Conservation (phyloP, 2,888 invertebrate genomes). For the Drosophila paranaensis region DNA sequence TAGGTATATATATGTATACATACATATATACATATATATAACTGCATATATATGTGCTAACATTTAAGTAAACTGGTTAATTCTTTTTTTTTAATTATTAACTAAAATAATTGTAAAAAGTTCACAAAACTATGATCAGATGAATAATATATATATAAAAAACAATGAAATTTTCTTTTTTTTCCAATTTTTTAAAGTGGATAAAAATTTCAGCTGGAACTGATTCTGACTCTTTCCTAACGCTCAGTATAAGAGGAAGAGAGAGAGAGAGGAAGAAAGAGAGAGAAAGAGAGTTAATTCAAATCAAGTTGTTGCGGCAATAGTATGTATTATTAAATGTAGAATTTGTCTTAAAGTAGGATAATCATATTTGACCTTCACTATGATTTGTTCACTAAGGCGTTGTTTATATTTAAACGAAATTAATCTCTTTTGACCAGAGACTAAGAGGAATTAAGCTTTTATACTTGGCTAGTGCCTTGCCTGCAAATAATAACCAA, state of each 20-base stretch:
- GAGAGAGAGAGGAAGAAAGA: background rate
- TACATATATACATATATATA: slow-evolving; percentile 25
- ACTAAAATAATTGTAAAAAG: slow-evolving; percentile 79
- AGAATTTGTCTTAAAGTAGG: background rate
- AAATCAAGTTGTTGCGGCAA: background rate
- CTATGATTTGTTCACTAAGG: too few species aligned
- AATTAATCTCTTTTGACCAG: too few species aligned
- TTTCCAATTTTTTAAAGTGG: slow-evolving; percentile 15
- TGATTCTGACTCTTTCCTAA: too few species aligned
- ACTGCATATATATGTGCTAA: slow-evolving; percentile 41
- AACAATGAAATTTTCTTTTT: slow-evolving; percentile 22
- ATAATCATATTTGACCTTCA: background rate
- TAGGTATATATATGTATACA: slow-evolving; percentile 13
- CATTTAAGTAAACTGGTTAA: slow-evolving; percentile 74
- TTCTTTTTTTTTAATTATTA: slow-evolving; percentile 77
- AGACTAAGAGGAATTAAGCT: too few species aligned
- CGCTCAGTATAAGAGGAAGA: too few species aligned
- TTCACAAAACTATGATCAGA: slow-evolving; percentile 79
- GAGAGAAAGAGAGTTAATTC: background rate
- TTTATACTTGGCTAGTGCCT: too few species aligned
- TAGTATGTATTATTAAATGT: background rate
- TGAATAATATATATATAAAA: slow-evolving; percentile 74
- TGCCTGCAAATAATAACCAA: too few species aligned
- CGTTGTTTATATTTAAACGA: too few species aligned
- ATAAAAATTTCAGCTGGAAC: background rate